phyloP scores from a whole-genome alignment of 2,113 vertebrate species.

The Trematocara marginatum region DNA sequence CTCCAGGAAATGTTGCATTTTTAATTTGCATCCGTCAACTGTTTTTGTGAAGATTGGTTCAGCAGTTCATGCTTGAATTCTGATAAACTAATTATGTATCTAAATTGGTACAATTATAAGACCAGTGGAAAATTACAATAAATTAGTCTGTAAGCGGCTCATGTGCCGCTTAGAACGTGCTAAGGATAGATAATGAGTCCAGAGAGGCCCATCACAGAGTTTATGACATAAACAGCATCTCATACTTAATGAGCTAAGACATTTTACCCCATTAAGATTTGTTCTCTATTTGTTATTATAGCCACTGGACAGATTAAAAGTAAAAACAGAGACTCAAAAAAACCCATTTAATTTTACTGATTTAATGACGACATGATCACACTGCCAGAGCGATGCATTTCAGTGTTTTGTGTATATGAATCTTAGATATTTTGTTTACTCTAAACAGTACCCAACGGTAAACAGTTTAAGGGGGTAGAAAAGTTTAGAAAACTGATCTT shows the following conservation, averaged over 20 bases:
- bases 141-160: neutral
- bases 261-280: neutral
- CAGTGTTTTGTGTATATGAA: neutral
- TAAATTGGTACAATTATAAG: conserved; percentile 11
- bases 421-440: neutral
- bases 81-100: conserved; percentile 13
- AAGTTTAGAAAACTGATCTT: neutral
- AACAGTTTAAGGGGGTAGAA: neutral
- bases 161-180: neutral
- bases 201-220: neutral
- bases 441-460: neutral
- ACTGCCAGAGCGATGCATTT: neutral
- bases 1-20: neutral
- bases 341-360: neutral
- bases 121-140: neutral
- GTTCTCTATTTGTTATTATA: neutral
- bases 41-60: neutral
- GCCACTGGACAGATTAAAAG: neutral
- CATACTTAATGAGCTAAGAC: neutral
- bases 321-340: neutral
- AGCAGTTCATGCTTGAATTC: neutral
- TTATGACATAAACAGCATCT: neutral
- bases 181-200: conserved; percentile 16
- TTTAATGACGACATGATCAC: neutral
- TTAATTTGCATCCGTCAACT: neutral